Evolutionary conservation across 2,113 vertebrate genomes (phyloP).

Genomic region (Lethenteron camtschaticum): DNA sequence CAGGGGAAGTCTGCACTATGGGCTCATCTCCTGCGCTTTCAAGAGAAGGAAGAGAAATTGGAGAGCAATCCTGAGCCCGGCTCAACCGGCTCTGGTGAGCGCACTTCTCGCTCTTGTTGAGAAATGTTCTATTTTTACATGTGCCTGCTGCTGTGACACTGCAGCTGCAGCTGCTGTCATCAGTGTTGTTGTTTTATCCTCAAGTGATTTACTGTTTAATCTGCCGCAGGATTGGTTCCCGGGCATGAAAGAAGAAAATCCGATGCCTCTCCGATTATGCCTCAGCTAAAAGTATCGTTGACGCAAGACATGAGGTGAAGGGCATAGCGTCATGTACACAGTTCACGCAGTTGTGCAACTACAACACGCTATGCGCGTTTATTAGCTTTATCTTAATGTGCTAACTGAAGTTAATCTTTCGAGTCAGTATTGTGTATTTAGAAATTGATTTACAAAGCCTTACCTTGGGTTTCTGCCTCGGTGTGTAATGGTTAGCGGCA

Average conservation of each 20-base stretch:
- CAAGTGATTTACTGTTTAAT: background rate
- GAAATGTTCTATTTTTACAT: background rate
- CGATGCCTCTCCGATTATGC: conserved; percentile 52
- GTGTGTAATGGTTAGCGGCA: too few species aligned
- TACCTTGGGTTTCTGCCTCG: too few species aligned
- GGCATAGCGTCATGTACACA: too few species aligned
- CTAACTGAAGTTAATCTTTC: too few species aligned
- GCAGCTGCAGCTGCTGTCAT: too few species aligned
- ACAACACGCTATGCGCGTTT: too few species aligned
- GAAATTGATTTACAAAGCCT: too few species aligned
- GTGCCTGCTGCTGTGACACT: too few species aligned
- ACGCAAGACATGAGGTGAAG: conserved; percentile 81
- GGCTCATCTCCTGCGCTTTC: conserved; percentile 84
- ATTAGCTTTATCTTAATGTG: too few species aligned
- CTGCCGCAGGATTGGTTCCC: conserved; percentile 47
- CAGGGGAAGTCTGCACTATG: conserved; percentile 93
- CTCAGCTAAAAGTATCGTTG: conserved; percentile 65
- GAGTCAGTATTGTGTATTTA: too few species aligned
- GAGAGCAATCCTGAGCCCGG: conserved; percentile 46
- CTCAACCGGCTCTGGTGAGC: conserved; percentile 50
- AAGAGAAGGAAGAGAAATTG: conserved; percentile 62
- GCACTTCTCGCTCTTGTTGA: background rate
- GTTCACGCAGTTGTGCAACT: too few species aligned
- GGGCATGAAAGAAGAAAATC: conserved; percentile 86
- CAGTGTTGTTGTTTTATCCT: too few species aligned